A percentile compares a stretch with the other conserved stretches of the same genome.
Evolutionary conservation across 2,113 vertebrate genomes (phyloP).

Genomic region (Poecile atricapillus): DNA sequence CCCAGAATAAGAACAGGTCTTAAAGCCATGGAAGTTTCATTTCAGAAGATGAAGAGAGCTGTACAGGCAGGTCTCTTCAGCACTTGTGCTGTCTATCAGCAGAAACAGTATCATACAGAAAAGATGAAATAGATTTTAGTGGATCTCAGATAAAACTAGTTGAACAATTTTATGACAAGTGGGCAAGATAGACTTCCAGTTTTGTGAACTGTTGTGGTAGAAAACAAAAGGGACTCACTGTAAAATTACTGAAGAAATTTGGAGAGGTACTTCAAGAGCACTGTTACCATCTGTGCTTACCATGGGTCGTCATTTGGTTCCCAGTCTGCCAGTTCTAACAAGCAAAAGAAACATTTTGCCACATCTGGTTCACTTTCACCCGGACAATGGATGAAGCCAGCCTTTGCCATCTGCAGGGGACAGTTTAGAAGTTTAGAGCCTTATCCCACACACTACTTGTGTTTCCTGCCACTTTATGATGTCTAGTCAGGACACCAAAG

Average conservation of each 20-base stretch:
- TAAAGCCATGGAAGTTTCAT: background rate
- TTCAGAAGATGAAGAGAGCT: background rate
- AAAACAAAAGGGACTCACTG: background rate
- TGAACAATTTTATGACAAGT: background rate
- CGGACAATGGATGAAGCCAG: constrained; percentile 78
- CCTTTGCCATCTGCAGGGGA: constrained; percentile 77
- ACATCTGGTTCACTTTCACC: constrained; percentile 74
- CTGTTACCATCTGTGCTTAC: constrained; percentile 19
- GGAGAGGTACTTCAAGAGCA: background rate
- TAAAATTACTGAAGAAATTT: background rate
- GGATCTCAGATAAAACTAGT: background rate
- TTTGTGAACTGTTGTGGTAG: background rate
- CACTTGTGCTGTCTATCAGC: background rate
- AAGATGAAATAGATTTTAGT: background rate
- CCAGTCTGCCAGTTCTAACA: constrained; percentile 81
- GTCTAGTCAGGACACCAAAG: background rate
- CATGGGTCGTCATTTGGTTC: constrained; percentile 79
- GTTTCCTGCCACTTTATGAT: background rate
- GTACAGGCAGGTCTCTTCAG: background rate
- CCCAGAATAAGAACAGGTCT: background rate
- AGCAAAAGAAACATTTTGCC: constrained; percentile 81
- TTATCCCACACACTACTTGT: rapidly evolving
- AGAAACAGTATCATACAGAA: background rate
- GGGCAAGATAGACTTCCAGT: background rate
- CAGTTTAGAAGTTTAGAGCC: background rate